These are phyloP conservation scores for Cephus spinipes DNA, from an alignment of 2,888 invertebrate genomes.

Conservation along the genomic window DNA sequence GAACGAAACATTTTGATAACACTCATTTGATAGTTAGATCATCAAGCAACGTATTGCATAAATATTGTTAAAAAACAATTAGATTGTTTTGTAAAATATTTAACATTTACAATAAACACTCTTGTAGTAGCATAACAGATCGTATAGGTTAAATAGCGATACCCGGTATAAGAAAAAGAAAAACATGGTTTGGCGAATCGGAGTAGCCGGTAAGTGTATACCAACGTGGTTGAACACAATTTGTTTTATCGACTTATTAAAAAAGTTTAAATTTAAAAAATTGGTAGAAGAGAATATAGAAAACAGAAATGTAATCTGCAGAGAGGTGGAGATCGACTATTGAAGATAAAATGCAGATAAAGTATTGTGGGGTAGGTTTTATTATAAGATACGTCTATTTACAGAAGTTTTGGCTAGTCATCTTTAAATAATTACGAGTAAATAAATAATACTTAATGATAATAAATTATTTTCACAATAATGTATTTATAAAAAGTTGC, in stretches of 20 bases:
- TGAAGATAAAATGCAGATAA: background rate
- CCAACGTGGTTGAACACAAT: background rate
- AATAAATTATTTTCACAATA: conserved; percentile 56
- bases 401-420: conserved; percentile 60
- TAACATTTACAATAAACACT: background rate
- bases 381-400: conserved; percentile 60
- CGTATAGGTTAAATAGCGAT: background rate
- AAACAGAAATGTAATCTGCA: background rate
- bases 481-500: conserved; percentile 50
- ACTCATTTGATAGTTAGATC: background rate
- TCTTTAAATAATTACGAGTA: conserved; percentile 46
- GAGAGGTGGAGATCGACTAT: background rate
- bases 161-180: background rate
- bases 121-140: background rate
- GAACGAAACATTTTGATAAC: background rate
- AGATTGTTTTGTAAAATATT: background rate
- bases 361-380: conserved; percentile 40
- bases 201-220: background rate
- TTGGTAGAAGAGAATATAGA: background rate
- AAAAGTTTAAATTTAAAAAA: background rate
- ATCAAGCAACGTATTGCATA: background rate
- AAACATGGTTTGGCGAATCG: background rate
- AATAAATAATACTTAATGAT: conserved; percentile 45
- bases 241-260: background rate
- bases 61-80: background rate